Base-by-base conservation (phyloP, 1,140 invertebrate genomes). In the Megathymus violae region DNA sequence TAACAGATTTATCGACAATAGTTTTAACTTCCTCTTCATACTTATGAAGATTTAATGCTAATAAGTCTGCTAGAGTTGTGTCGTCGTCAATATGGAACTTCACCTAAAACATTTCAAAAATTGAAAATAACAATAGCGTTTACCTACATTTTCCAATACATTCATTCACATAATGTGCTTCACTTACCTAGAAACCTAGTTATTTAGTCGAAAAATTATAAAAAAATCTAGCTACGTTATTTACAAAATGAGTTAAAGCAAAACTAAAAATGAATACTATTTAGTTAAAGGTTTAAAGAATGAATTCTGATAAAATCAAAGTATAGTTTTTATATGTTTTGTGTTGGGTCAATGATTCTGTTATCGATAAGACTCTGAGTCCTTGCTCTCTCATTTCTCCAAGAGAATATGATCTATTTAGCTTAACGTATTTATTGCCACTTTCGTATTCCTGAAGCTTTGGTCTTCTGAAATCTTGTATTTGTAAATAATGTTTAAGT, bases 11-110 rank as follows among this genome's bases (percentile, higher is more conserved):
- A 78, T 99, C 97, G 0, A 99, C 98, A 69, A 98, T 98, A 70
- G 96, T 96, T 76, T 98, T 97, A 0, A 99, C 98, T 89, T 98
- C 97, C 71, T 98, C 97, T 89, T 98, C 97, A 83, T 93, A 98
- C 76, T 97, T 95, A 76, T 99, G 97, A 1, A 99, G 92, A 80
- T 98, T 96, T 1, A 99, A 91, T 11, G 94, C 95, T 15, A 99
- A 85, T 5, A 99, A 91, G 88, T 98, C 97, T 13, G 96, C 95
- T 38, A 99, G 89, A 0, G 97, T 98, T 10, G 94, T 95, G 41
- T 93, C 93, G 64, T 95, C 94, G 64, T 94, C 92, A 92, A 97
- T 96, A 17, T 92, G 92, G 75, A 97, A 96, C 77, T 93, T 94
- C 1, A 96, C 95, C 93, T 74, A 59, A 40, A 67, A 70, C 5